Base-by-base conservation (phyloP, 2,797 vertebrate genomes). In the Neomorphus geoffroyi region DNA sequence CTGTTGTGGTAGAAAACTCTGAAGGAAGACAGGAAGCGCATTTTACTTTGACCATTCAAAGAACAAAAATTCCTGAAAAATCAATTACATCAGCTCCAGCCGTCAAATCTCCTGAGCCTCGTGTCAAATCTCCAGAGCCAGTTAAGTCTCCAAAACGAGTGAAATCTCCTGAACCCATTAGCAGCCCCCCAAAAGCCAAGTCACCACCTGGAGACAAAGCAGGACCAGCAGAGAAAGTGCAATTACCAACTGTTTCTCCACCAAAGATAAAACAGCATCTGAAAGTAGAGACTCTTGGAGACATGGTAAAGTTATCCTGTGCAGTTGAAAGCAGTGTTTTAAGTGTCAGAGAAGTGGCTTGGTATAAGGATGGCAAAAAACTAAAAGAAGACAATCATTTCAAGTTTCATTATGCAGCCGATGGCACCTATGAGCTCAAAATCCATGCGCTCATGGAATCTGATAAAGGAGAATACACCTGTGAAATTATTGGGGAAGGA, bases 401-500 rank as follows among this genome's bases (percentile, higher is more conserved):
- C 95, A 98, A 98, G 96, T 98, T 99, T 97, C 98, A 98, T 85
- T 98, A 98, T 86, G 98, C 99, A 56, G 97, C 98, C 88, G 98
- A 99, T 96, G 99, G 99, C 71, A 99, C 98, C 90, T 99, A 98
- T 50, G 99, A 98, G 95, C 98, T 99, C 69, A 97, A 98, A 85
- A 99, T 99, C 84, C 98, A 98, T 27, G 98, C 99, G n/a, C 97
- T 99, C 71, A 94, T 90, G 17, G 98, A 99, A 95, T 98, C 98
- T 33, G 99, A 99, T 94, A 98, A 99, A 93, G 99, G 99, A 94
- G 99, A 99, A 97, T 99, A 99, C 70, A 96, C 96, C 65, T 99
- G 99, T 98, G 99, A 99, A 98, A 98, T 99, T 96, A 98, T 96
- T 80, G 98, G 98, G 69, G 99, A 99, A 95, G 98, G 98, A 94